Evolutionary conservation across 1,140 invertebrate species (phyloP), one percentile per base, ranked within the genome.

Genomic region (Zaprionus ornatus): DNA sequence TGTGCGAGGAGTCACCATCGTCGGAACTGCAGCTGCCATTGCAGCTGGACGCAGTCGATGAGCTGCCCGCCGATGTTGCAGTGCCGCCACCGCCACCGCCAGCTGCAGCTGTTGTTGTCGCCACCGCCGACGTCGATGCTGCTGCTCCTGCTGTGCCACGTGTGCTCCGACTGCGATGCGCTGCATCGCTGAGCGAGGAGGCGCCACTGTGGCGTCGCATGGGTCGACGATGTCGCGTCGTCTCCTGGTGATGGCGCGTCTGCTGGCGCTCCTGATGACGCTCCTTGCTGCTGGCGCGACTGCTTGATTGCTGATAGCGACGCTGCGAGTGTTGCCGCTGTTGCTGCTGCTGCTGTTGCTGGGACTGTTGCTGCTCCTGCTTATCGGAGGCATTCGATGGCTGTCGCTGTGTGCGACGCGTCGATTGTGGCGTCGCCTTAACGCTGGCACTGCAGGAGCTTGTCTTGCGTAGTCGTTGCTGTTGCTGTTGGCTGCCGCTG

Each of bases 1-100:
- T 88, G 59, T 88, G 80, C 71, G 88, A 74, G 3, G 95, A 95
- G 76, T 95, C 95, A 71, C 95, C 95, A 52, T 93, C 94, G 62
- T 93, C 93, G 29, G 93, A 93, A 74, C 94, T 93, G 63, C 94
- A 94, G 59, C 93, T 93, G 23, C 93, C 93, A 61, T 83, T 91
- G 62, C 91, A 91, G 40, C 86, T 91, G 29, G 91, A 88, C 13
- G 74, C 82, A 9, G 77, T 82, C 6, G 85, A 91, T 15, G 91
- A 91, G 40, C 76, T 82, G 64, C 62, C 69, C 13, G 79, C 80
- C 37, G 63, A 77, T 23, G 19, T 63, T 4, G 54, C 67, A 5
- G 52, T 50, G 55, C 50, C 55, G 40, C 17, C 45, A 35, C 4
- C 29, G 7, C 0, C 32, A 35, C 4, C 29, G 7, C 0, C 32